These are phyloP conservation scores for Gymnogyps californianus DNA, from an alignment of 2,113 vertebrate species.

Conservation along the genomic window DNA sequence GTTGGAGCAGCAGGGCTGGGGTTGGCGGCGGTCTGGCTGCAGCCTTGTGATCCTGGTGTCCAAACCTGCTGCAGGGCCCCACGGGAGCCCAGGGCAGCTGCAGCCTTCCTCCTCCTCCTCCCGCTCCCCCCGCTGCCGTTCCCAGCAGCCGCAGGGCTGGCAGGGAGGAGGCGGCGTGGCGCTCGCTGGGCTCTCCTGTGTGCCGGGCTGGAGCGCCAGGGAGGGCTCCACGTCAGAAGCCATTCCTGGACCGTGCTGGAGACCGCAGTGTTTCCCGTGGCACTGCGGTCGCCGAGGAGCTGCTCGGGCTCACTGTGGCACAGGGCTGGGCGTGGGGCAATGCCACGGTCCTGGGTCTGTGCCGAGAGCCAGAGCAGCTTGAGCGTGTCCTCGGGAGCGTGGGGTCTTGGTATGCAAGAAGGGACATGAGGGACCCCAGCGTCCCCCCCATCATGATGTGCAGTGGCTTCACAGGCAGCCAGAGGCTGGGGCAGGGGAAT, in stretches of 20 bases:
- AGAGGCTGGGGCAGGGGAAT: not conserved
- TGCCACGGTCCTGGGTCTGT: not conserved
- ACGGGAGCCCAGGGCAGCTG: not conserved
- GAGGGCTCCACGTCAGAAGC: not conserved
- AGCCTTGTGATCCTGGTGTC: not conserved
- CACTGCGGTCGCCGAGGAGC: rapidly evolving
- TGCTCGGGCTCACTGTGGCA: rapidly evolving
- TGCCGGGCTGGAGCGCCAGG: not conserved
- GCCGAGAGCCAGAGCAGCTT: not conserved
- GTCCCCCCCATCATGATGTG: rapidly evolving
- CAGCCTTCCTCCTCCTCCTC: not conserved
- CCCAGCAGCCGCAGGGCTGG: not conserved
- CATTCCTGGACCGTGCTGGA: not conserved
- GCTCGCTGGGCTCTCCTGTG: rapidly evolving
- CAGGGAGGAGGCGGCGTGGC: not conserved
- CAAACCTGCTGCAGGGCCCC: not conserved
- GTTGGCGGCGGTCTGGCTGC: not conserved
- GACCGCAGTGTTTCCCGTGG: not conserved
- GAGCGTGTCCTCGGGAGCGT: not conserved
- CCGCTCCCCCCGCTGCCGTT: not conserved
- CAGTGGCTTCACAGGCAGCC: not conserved
- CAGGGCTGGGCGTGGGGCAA: rapidly evolving
- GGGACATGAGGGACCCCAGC: not conserved
- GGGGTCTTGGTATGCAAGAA: not conserved
- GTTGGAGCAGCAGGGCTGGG: not conserved